phyloP scores from a whole-genome alignment of 2,113 vertebrate species.

The Labeo rohita region DNA sequence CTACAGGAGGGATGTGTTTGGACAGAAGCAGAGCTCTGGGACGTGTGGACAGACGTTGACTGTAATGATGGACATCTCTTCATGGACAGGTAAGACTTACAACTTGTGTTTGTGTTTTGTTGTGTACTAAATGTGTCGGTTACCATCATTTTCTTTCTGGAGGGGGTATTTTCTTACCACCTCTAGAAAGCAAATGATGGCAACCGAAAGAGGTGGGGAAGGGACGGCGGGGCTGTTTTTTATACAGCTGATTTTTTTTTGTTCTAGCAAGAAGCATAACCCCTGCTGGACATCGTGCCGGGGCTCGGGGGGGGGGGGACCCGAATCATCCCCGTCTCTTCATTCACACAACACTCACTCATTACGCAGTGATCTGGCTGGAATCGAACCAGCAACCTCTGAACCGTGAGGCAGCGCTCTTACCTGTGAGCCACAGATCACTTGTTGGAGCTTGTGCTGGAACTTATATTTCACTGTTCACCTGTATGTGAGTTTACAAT shows the following conservation, averaged over 20 bases:
- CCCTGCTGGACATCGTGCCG: background rate
- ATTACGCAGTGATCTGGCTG: background rate
- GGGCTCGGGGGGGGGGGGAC: too few species aligned
- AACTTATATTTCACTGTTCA: background rate
- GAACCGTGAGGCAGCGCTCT: background rate
- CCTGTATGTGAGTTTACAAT: background rate
- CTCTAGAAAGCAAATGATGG: background rate
- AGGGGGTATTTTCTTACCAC: background rate
- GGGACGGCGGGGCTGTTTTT: background rate
- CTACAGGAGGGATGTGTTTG: constrained; percentile 86
- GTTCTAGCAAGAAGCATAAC: background rate
- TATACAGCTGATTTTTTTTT: background rate
- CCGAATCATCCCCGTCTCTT: too few species aligned
- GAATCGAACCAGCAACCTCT: background rate
- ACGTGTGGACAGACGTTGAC: constrained; percentile 89
- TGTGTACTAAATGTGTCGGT: background rate
- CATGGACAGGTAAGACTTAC: constrained; percentile 79
- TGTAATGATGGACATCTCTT: constrained; percentile 91
- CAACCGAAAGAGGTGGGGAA: background rate
- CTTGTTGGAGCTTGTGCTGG: background rate
- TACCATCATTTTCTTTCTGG: background rate
- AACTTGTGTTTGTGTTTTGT: background rate
- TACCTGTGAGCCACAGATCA: constrained; percentile 2
- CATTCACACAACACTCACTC: background rate
- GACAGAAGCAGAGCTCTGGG: constrained; percentile 88